phyloP scores from a whole-genome alignment of 2,888 invertebrate species.

The Strigamia crassipes region DNA sequence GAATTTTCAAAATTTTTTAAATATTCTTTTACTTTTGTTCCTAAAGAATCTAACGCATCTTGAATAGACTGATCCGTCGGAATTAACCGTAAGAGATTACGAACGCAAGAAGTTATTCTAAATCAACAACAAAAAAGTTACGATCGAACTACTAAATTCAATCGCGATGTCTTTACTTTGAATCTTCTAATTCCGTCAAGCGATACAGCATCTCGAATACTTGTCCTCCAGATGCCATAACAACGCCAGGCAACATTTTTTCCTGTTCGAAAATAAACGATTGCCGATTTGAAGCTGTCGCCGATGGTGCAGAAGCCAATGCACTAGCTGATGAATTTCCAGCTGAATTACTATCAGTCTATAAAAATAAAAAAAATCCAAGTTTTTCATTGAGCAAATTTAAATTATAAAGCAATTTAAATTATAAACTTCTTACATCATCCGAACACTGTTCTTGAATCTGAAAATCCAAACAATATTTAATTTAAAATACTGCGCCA shows the following conservation, averaged over 20 bases:
- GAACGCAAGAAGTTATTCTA: slow-evolving; percentile 59
- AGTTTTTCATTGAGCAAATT: neutral
- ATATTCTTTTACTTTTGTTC: slow-evolving; percentile 54
- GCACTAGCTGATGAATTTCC: slow-evolving; percentile 17
- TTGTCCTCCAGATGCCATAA: slow-evolving; percentile 61
- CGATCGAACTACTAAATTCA: neutral
- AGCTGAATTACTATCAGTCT: slow-evolving; percentile 45
- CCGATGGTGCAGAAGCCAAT: slow-evolving; percentile 31
- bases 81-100: slow-evolving; percentile 61
- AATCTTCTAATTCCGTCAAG: slow-evolving; percentile 60
- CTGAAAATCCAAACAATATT: neutral
- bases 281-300: slow-evolving; percentile 53
- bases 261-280: slow-evolving; percentile 58
- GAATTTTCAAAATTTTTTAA: neutral
- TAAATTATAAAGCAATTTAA: too few species aligned
- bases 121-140: neutral
- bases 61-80: slow-evolving; percentile 62
- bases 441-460: slow-evolving; percentile 14
- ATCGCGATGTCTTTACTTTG: slow-evolving; percentile 56
- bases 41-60: slow-evolving; percentile 59
- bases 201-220: slow-evolving; percentile 62
- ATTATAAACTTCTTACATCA: neutral
- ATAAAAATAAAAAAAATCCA: slow-evolving; percentile 1
- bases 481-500: neutral
- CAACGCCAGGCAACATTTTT: slow-evolving; percentile 62